Evolutionary conservation across 2,888 invertebrate species (phyloP), one percentile per base, ranked within the genome.

Genomic region (Globia sparganii): DNA sequence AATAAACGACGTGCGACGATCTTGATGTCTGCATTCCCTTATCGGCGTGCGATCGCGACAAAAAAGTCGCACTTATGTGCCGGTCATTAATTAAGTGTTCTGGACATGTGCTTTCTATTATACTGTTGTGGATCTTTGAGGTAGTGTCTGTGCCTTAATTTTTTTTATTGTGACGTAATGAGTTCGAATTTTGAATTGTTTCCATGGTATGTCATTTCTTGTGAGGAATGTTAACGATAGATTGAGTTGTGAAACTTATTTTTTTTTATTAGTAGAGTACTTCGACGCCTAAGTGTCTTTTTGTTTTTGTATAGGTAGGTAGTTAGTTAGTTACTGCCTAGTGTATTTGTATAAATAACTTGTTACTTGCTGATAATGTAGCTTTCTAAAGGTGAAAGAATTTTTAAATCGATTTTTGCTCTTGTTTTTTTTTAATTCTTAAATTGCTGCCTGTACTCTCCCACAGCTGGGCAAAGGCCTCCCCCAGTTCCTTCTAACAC

Each of bases 21-120:
- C 95, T 94, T 95, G 96, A 96, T 95, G 96, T 96, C 96, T 95
- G 95, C 91, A 85, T 86, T 87, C 84, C 72, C 85, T 88, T 93
- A 93, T 93, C 92, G 72, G 80, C 75, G 84, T 79, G 82, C 91
- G 86, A 91, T 90, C 89, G 77, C 80, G 81, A 88, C 87, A 88
- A 90, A 94, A 94, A 93, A 92, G 84, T 85, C 82, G 89, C 92
- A 92, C 91, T 93, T 93, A 92, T 92, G 91, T 89, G 87, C 91
- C 89, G 90, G 92, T 94, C 95, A 96, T 96, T 96, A 95, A 95
- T 96, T 94, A 94, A 92, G 89, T 90, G 90, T 90, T 84, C 81
- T 72, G 78, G 88, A 80, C 83, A 74, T 81, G 68, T 58, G 75
- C 75, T 68, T 77, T 46, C 75, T 80, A 73, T 71, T 75, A 81